These are phyloP conservation scores for Turnix velox DNA, from an alignment of 2,113 vertebrate species.

Conservation along the genomic window DNA sequence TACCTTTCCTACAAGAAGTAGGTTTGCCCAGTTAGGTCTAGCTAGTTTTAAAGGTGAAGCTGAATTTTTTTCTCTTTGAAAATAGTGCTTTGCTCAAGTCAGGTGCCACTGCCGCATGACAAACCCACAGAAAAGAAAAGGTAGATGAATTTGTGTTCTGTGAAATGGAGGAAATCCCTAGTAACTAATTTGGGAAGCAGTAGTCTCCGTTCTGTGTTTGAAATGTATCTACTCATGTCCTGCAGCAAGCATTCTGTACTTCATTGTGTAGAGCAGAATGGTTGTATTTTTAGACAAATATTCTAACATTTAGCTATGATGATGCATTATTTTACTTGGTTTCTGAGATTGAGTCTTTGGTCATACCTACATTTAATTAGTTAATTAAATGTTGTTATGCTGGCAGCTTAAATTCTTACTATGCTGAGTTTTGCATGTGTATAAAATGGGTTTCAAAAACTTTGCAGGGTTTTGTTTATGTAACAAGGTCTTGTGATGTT, in stretches of 20 bases:
- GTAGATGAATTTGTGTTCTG: neutral
- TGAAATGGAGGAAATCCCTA: neutral
- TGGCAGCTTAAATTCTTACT: neutral
- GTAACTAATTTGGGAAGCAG: neutral
- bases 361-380: neutral
- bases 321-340: neutral
- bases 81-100: neutral
- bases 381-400: neutral
- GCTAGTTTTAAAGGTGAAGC: neutral
- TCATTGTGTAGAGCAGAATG: neutral
- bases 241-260: neutral
- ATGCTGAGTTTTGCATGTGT: neutral
- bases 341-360: neutral
- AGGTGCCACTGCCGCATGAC: neutral
- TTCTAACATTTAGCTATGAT: neutral
- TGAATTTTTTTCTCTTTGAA: accelerated
- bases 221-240: neutral
- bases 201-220: neutral
- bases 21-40: neutral
- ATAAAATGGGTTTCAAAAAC: neutral
- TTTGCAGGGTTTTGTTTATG: neutral
- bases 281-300: neutral
- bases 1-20: neutral
- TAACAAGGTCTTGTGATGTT: neutral
- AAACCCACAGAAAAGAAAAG: neutral